phyloP scores from a whole-genome alignment of 2,797 vertebrate species.

The Clamator glandarius region DNA sequence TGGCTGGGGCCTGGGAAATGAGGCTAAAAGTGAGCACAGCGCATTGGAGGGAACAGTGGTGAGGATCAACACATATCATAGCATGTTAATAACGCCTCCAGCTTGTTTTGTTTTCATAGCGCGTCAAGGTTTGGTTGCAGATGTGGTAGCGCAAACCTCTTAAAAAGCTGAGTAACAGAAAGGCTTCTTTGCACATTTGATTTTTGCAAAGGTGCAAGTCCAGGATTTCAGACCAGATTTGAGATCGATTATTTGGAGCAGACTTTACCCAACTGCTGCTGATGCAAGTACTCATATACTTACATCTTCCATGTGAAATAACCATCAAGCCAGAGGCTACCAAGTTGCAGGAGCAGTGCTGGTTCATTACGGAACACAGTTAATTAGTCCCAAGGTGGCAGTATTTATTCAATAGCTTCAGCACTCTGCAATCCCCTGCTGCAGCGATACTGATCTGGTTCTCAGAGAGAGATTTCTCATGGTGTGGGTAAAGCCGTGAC shows the following conservation, averaged over 20 bases:
- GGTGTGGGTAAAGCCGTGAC: rapidly evolving
- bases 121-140: background rate
- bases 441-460: background rate
- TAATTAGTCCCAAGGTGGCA: background rate
- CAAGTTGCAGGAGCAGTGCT: background rate
- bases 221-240: background rate
- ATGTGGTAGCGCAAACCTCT: background rate
- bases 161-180: background rate
- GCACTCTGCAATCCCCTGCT: background rate
- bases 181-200: background rate
- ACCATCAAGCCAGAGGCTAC: background rate
- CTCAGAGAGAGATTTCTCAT: background rate
- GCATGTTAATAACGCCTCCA: background rate
- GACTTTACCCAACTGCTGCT: background rate
- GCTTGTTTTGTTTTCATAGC: background rate
- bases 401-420: background rate
- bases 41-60: background rate
- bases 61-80: background rate
- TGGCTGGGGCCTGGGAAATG: rapidly evolving
- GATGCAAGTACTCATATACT: too few species aligned
- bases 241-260: background rate
- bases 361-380: background rate
- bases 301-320: background rate
- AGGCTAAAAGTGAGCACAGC: background rate
- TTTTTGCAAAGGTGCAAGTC: background rate